Evolutionary conservation across 92 coral and sea anemone species (phyloP), one percentile per base, ranked within the genome.

Genomic region (Zoanthus solanderi): DNA sequence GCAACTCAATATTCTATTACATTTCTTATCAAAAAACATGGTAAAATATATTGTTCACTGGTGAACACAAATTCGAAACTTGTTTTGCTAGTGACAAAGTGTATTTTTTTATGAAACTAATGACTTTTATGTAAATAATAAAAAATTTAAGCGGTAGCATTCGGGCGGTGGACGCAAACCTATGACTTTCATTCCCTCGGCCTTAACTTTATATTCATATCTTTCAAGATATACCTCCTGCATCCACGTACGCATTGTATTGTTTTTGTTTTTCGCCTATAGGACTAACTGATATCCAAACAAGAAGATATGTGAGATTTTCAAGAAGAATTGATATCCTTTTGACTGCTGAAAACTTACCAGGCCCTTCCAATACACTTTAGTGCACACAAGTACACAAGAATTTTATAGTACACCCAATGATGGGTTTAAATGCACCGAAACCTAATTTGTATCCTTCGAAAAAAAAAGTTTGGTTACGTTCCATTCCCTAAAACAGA

Each of bases 381-480:
- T 46, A 48, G 73, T 68, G 73, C 42, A 68, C 44, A 68, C 73
- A 29, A 78, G 73, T 68, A 65, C 63, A 78, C 45, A 18, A 69
- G 87, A 84, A 67, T 69, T 57, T 46, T 60, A 23, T 60, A 48
- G 73, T 68, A 31, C 42, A 68, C 44, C 34, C 73, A 68, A 42
- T 68, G 73, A 68, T 68, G 73, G 73, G 73, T 68, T 72, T 32
- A 42, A 13, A 13, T 15, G 53, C 16, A 44, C 77, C 60, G 46
- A 73, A 73, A 73, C 28, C 56, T n/a, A 73, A 73, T 11, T 73
- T n/a, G 28, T 54, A 31, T 54, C 88, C 88, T 9, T 73, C 73
- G 88, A 30, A 50, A 72, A 3, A 85, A 85, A 0, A 74, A 56
- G 71, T 53, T 85, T 85, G 83, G 83, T 17, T 85, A 74, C 13